phyloP scores from a whole-genome alignment of 2,888 invertebrate genomes.

The Siphlonurus alternatus region DNA sequence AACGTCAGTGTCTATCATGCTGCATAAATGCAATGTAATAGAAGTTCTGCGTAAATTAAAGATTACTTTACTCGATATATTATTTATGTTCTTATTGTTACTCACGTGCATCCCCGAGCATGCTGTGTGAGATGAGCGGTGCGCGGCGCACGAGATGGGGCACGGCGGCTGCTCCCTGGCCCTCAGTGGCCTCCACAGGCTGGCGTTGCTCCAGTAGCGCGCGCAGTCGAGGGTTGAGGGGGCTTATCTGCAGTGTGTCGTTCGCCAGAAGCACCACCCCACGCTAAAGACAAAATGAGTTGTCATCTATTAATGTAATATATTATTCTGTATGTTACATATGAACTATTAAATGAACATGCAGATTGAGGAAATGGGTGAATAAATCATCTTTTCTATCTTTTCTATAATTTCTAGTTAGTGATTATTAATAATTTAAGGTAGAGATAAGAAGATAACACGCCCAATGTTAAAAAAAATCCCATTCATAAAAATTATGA shows the following conservation, averaged over 20 bases:
- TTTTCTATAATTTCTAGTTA: background rate
- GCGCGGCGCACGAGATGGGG: conserved; percentile 44
- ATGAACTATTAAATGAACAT: background rate
- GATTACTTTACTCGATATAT: too few relatives aligned
- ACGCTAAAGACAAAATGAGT: conserved; percentile 30
- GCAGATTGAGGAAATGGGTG: too few relatives aligned
- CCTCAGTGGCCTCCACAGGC: conserved; percentile 11
- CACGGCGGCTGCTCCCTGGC: conserved; percentile 10
- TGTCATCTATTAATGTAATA: background rate
- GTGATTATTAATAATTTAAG: background rate
- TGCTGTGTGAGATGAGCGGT: conserved; percentile 24
- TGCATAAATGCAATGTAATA: too few relatives aligned
- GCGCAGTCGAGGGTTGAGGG: conserved; percentile 31
- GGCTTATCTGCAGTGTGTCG: conserved; percentile 50
- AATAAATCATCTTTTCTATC: too few relatives aligned
- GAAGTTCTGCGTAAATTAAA: too few relatives aligned
- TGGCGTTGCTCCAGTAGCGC: conserved; percentile 17
- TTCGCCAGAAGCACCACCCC: conserved; percentile 50
- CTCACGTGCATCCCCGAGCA: conserved; percentile 2
- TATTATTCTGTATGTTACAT: background rate
- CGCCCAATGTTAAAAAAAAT: background rate
- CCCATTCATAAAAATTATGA: too few relatives aligned
- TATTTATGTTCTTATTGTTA: too few relatives aligned
- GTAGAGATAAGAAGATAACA: background rate
- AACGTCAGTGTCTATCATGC: too few relatives aligned